Conservation (phyloP, 2,888 invertebrate species). For the Orthonychiurus folsomi region DNA sequence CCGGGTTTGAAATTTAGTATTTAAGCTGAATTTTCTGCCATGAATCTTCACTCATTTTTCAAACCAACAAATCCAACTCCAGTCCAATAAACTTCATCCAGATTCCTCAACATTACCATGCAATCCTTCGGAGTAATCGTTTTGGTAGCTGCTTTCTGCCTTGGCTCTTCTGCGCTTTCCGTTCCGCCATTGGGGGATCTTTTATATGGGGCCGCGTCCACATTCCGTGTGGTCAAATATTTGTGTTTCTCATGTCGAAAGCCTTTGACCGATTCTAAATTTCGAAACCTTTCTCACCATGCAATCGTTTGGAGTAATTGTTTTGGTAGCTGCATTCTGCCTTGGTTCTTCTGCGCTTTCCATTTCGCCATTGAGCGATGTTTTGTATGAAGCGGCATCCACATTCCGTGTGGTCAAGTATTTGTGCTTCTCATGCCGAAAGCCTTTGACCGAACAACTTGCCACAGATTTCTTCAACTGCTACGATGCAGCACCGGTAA, state of each 20-base stretch:
- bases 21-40: no score
- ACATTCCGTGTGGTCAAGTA: not conserved
- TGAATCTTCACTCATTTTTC: no score
- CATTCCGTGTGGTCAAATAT: not conserved
- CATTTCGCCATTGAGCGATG: not conserved
- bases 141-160: not conserved
- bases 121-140: not conserved
- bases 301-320: not conserved
- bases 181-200: not conserved
- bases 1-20: no score
- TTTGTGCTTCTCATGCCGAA: not conserved
- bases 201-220: not conserved
- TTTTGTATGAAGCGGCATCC: not conserved
- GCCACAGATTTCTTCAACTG: not conserved
- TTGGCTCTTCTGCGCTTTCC: not conserved
- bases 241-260: not conserved
- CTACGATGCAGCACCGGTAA: not conserved
- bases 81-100: no score
- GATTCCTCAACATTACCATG: no score
- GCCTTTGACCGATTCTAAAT: not conserved
- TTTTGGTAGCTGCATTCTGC: not conserved
- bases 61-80: no score
- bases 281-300: not conserved
- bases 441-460: not conserved
- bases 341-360: not conserved